Evolutionary conservation across 2,113 vertebrate genomes (phyloP).

Genomic region (Gopherus flavomarginatus): DNA sequence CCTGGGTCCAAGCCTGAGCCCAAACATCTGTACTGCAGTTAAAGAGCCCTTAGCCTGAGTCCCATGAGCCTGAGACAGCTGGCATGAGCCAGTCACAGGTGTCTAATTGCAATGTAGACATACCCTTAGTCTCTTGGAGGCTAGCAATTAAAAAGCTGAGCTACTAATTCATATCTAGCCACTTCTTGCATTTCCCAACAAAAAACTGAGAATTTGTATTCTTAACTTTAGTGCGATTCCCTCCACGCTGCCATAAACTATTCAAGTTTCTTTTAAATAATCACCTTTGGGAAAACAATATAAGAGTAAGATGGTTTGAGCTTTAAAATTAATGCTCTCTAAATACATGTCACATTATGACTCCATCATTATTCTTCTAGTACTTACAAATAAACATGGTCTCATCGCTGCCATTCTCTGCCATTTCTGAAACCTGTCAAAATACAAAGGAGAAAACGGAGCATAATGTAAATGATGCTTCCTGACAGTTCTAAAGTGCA

Average conservation of each 20-base stretch:
- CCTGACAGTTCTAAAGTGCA: neutral
- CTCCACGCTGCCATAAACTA: neutral
- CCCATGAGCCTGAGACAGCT: too few species aligned
- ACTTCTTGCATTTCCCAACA: neutral
- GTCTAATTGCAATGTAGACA: too few species aligned
- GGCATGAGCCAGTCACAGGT: too few species aligned
- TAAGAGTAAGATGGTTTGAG: neutral
- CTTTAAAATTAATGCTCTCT: neutral
- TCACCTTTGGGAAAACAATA: neutral
- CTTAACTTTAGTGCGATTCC: slow-evolving; percentile 18
- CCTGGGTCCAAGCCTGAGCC: too few species aligned
- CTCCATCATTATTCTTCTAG: neutral
- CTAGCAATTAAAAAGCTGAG: neutral
- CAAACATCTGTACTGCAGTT: too few species aligned
- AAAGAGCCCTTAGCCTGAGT: too few species aligned
- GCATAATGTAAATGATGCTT: neutral
- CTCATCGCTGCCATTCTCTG: slow-evolving; percentile 86
- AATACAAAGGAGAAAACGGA: slow-evolving; percentile 43
- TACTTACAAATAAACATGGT: slow-evolving; percentile 90
- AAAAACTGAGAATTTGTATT: neutral
- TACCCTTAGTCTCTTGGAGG: neutral
- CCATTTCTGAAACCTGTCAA: slow-evolving; percentile 83
- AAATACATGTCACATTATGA: neutral
- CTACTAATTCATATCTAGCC: slow-evolving; percentile 25
- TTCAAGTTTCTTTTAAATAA: neutral